Percentiles rank a stretch among this genome's conserved stretches.
Evolutionary conservation across 2,797 vertebrate genomes (phyloP).

Genomic region (Acipenser transmontanus): DNA sequence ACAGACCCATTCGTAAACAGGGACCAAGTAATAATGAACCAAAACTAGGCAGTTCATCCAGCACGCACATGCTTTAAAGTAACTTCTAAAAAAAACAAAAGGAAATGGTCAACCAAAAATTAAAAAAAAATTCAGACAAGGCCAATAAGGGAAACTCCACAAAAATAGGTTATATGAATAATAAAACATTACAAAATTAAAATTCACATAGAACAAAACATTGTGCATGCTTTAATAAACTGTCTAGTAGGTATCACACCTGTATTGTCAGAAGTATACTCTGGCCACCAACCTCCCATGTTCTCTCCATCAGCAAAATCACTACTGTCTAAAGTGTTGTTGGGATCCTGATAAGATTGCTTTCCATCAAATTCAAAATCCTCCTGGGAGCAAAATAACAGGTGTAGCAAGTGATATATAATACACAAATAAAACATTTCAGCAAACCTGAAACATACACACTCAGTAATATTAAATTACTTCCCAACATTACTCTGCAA

Average conservation of each 20-base stretch:
- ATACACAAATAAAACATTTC: too few relatives aligned
- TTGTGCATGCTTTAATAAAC: constrained; percentile 77
- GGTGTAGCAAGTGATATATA: too few relatives aligned
- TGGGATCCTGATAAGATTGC: constrained; percentile 55
- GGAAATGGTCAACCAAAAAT: constrained; percentile 23
- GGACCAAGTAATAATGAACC: constrained; percentile 35
- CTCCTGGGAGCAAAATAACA: constrained; percentile 48
- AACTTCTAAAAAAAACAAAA: constrained; percentile 40
- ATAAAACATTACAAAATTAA: not conserved
- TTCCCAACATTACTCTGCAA: too few relatives aligned
- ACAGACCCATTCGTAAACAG: constrained; percentile 32
- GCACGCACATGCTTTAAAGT: constrained; percentile 75
- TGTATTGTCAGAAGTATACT: constrained; percentile 81
- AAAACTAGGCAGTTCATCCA: constrained; percentile 79
- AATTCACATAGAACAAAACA: constrained; percentile 23
- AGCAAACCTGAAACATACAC: too few relatives aligned
- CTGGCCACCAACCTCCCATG: constrained; percentile 97
- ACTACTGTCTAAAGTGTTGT: constrained; percentile 53
- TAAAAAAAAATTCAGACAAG: constrained; percentile 16
- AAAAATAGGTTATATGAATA: constrained; percentile 41
- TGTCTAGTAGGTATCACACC: constrained; percentile 78
- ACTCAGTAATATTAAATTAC: too few relatives aligned
- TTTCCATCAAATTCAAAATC: constrained; percentile 70
- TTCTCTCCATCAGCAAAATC: constrained; percentile 80
- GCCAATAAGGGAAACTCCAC: constrained; percentile 35